These are phyloP conservation scores for Alouatta palliata DNA, from an alignment of 2,113 vertebrate genomes.

Conservation along the genomic window DNA sequence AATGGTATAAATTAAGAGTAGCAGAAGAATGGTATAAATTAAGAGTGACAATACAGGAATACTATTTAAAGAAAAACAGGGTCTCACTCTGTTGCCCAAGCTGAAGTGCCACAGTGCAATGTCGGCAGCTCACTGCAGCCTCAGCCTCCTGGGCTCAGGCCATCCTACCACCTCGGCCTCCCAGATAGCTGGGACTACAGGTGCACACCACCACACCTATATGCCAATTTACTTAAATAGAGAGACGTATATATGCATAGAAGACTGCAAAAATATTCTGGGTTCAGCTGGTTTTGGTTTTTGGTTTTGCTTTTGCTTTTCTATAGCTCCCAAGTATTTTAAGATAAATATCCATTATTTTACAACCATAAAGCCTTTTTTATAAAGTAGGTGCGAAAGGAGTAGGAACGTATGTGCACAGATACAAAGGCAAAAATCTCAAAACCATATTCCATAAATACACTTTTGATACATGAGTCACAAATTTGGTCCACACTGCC, in stretches of 20 bases:
- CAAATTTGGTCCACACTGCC: not conserved
- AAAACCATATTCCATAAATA: not conserved
- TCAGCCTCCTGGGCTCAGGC: too few relatives aligned
- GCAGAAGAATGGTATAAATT: not conserved
- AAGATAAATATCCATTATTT: not conserved
- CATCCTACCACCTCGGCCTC: too few relatives aligned
- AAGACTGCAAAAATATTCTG: not conserved
- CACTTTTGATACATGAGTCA: not conserved
- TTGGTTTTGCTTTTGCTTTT: not conserved
- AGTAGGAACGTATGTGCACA: not conserved
- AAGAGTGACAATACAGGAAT: not conserved
- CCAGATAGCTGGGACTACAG: too few relatives aligned
- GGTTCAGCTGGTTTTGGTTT: not conserved
- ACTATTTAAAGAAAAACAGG: not conserved
- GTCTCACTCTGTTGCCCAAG: too few relatives aligned
- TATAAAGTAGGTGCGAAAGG: not conserved
- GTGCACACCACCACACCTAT: too few relatives aligned
- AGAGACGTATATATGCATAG: not conserved
- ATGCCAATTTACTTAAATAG: not conserved
- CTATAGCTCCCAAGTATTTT: not conserved
- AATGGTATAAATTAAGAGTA: not conserved
- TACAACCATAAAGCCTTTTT: not conserved
- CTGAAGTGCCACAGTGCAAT: too few relatives aligned
- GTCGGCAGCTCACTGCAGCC: too few relatives aligned
- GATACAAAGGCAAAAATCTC: not conserved